These are phyloP conservation scores for Scleropages formosus DNA, from an alignment of 2,797 vertebrate species.

Conservation along the genomic window DNA sequence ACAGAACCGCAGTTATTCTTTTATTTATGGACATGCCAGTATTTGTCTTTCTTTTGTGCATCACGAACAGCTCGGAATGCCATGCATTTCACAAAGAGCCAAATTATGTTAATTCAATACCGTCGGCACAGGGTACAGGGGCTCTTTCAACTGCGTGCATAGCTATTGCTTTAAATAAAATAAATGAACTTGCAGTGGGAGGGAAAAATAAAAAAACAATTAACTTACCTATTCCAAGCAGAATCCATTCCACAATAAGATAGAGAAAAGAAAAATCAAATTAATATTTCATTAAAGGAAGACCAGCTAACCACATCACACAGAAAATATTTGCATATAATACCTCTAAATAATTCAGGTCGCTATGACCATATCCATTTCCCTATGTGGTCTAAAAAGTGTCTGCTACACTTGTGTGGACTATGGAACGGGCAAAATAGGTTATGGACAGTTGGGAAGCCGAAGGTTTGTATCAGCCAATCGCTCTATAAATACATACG, in stretches of 20 bases:
- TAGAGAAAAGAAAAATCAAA: constrained; percentile 20
- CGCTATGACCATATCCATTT: constrained; percentile 34
- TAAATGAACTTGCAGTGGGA: background rate
- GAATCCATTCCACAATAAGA: constrained; percentile 11
- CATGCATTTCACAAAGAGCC: background rate
- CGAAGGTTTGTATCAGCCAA: constrained; percentile 19
- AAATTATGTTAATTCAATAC: background rate
- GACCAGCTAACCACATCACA: constrained; percentile 21
- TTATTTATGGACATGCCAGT: background rate
- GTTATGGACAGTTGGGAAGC: constrained; percentile 9
- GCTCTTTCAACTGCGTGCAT: background rate
- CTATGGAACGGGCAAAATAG: constrained; percentile 42
- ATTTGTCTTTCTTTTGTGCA: background rate
- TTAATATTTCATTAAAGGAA: constrained; percentile 35
- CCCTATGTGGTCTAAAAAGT: background rate
- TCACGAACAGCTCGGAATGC: background rate
- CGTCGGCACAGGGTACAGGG: too few relatives aligned
- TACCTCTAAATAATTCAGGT: constrained; percentile 43
- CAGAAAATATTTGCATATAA: constrained; percentile 39
- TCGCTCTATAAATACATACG: background rate
- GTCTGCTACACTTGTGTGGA: background rate
- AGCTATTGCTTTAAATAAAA: constrained; percentile 1
- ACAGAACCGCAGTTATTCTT: background rate
- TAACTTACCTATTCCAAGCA: background rate
- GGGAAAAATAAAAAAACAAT: background rate